Evolutionary conservation across 1,140 invertebrate species (phyloP), one percentile per base, ranked within the genome.

Genomic region (Elysia chlorotica): DNA sequence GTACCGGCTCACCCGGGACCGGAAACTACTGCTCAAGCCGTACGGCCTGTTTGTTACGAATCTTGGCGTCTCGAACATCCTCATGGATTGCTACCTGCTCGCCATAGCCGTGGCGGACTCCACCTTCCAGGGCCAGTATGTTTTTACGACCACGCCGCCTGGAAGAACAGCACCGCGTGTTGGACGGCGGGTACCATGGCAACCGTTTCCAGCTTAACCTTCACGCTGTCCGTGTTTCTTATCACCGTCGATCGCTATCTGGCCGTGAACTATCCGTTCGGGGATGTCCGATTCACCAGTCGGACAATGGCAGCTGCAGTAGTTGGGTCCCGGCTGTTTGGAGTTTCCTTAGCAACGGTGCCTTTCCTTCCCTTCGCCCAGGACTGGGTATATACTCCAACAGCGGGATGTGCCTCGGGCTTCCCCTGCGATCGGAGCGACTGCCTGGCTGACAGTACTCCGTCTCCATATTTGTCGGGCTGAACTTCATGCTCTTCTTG

Each of bases 61-160:
- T 74, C 70, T 85, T n/a, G 75, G 74, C n/a, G 31, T 78, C 1
- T 76, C 82, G 0, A 82, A 84, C 56, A 74, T 84, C 23, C 63
- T 81, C 1, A 85, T 85, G 83, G 83, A 82, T 14, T 61, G 83
- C 0, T 85, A 85, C 66, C 33, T 85, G 48, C 28, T 82, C 1
- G 81, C 81, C 21, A 79, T 85, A 28, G 83, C 79, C 6, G 65
- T 71, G 4, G 79, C 80, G 5, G 83, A 84, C 67, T 63, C 59
- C 3, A n/a, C 70, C n/a, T 85, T 78, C 56, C 66, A 81, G 35
- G 80, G 79, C 6, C 28, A 53, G 31, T 83, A 83, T 67, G 71
- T 79, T n/a, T n/a, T n/a, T n/a, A n/a, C n/a, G n/a, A n/a, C n/a
- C n/a, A n/a, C n/a, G n/a, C n/a, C n/a, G n/a, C n/a, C n/a, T n/a